Evolutionary conservation across 2,797 vertebrate species (phyloP).

Genomic region (Rallus crepitans): DNA sequence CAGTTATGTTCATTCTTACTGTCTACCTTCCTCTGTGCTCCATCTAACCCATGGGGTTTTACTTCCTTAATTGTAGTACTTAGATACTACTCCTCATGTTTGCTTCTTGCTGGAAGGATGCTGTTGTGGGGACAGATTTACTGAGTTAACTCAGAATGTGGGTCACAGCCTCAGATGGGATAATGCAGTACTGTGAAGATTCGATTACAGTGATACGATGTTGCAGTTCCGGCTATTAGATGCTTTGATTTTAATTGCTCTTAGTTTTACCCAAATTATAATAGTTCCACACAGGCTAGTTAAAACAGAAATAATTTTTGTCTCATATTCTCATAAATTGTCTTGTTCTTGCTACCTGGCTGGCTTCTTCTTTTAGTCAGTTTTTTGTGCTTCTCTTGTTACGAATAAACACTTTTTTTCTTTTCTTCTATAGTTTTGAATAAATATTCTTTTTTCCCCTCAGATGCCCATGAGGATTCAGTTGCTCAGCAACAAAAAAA

Average conservation of each 20-base stretch:
- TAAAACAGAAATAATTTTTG: neutral
- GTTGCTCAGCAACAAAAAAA: conserved; percentile 66
- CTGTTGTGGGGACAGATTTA: neutral
- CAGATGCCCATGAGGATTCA: conserved; percentile 80
- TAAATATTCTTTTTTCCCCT: conserved; percentile 54
- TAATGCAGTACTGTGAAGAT: neutral
- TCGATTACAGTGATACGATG: neutral
- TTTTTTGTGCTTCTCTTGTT: neutral
- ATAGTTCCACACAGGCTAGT: neutral
- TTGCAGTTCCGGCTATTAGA: neutral
- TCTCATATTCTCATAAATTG: neutral
- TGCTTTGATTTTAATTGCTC: neutral
- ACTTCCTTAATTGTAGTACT: neutral
- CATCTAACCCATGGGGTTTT: neutral
- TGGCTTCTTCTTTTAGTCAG: neutral
- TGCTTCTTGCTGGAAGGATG: neutral
- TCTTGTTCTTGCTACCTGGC: neutral
- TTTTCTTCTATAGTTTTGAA: neutral
- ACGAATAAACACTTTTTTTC: too few relatives aligned
- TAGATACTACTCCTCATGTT: neutral
- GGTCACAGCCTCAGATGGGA: neutral
- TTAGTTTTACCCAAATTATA: neutral
- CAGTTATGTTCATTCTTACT: neutral
- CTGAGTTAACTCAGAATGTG: neutral
- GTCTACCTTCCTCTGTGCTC: neutral